Base-by-base conservation (phyloP, 1,140 invertebrate species). In the Wiebesia pumilae region DNA sequence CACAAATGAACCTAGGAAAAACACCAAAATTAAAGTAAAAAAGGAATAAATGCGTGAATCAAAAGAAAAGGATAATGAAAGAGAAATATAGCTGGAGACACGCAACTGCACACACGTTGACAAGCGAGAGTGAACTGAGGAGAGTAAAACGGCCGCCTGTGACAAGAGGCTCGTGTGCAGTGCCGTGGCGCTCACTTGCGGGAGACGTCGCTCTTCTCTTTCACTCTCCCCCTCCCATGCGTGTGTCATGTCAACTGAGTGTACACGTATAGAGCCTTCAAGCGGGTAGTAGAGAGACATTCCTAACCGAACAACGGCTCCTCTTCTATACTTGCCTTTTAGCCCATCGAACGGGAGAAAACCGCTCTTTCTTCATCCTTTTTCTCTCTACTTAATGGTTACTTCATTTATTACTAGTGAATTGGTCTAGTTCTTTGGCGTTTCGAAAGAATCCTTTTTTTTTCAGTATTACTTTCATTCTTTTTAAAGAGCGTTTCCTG, bases 111-210 rank as follows among this genome's bases (percentile, higher is more conserved):
- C 83, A 90, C 90, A 89, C 89, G 89, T 89, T 90, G 90, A 90
- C 91, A 90, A 92, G 89, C 91, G 90, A 89, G 90, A 92, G 90
- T 91, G 90, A 91, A 93, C 91, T 92, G 92, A 91, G 88, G 75
- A 71, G 79, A 86, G 80, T 83, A 73, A 86, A 86, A 86, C 62
- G 24, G 38, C 83, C 88, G 88, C 67, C 75, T 86, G 81, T 84
- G 75, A 83, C 81, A 87, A 88, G 88, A 88, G 83, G 81, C 88
- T 88, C 80, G 54, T 19, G 35, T 62, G 77, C 54, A 69, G 69
- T n/a, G 75, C 43, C 9, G 40, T 27, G 75, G 40, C 75, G 75
- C 40, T 71, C 4, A 30, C 40, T 77, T n/a, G 43, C 38, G 40
- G 24, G 40, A 43, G 40, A 77, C 38, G 19, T 40, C 51, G 51